Percentiles rank a stretch among this genome's conserved stretches.
Conservation (phyloP, 2,797 vertebrate genomes). For the Halcyon leucocephala region DNA sequence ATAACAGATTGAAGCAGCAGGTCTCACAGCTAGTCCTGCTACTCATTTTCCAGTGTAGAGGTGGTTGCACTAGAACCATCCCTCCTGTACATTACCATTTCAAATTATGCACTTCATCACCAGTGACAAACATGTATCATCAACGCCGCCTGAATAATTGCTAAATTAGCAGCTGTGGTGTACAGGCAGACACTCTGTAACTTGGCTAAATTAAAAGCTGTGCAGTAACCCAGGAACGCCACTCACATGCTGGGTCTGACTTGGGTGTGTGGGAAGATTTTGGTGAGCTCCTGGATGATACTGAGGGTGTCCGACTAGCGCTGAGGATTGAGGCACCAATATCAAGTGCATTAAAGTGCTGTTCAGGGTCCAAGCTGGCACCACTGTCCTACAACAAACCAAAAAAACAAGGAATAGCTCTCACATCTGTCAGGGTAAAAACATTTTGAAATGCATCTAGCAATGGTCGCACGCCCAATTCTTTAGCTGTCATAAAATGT, state of each 20-base stretch:
- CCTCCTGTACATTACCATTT: not conserved
- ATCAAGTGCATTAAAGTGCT: constrained; percentile 76
- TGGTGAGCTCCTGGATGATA: constrained; percentile 79
- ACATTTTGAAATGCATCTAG: not conserved
- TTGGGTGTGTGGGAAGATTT: constrained; percentile 79
- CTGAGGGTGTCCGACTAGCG: constrained; percentile 74
- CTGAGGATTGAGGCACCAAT: constrained; percentile 73
- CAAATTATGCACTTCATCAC: not conserved
- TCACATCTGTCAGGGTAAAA: not conserved
- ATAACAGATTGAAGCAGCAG: not conserved
- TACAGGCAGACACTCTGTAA: not conserved
- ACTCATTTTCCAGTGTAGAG: not conserved
- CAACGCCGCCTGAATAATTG: not conserved
- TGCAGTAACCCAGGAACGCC: not conserved
- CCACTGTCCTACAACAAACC: constrained; percentile 73
- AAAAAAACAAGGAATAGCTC: not conserved
- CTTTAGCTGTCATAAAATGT: not conserved
- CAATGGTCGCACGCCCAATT: not conserved
- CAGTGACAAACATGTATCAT: not conserved
- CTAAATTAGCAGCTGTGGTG: not conserved
- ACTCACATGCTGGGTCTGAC: constrained; percentile 80
- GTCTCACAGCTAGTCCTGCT: not conserved
- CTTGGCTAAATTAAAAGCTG: not conserved
- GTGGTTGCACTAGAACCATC: not conserved
- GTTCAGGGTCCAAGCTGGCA: constrained; percentile 73